Conservation (phyloP, 1,140 invertebrate species). For the Diprion similis region DNA sequence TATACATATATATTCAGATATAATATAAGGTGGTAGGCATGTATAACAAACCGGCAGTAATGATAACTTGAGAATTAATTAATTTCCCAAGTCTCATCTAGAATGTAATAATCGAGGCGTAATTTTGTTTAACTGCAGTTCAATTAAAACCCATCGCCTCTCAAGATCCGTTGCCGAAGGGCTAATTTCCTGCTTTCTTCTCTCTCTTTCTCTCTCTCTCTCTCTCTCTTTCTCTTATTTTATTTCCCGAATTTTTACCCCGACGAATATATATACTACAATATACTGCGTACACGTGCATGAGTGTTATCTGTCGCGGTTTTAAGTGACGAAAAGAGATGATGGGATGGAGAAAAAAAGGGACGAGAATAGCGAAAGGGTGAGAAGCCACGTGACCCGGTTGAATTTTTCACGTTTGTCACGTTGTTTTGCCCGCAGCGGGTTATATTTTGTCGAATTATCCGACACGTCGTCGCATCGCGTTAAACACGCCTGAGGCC, state of each 20-base stretch:
- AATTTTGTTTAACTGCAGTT: constrained; percentile 18
- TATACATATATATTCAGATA: too few relatives aligned
- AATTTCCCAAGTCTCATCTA: background rate
- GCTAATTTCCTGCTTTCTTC: background rate
- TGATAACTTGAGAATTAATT: background rate
- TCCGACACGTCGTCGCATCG: background rate
- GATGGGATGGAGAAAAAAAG: too few relatives aligned
- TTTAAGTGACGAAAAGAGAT: background rate
- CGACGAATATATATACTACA: background rate
- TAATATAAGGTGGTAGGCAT: too few relatives aligned
- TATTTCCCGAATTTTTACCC: background rate
- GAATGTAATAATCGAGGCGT: background rate
- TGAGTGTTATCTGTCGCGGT: background rate
- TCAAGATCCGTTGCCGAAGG: constrained; percentile 21
- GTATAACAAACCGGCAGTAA: background rate
- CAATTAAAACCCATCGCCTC: constrained; percentile 29
- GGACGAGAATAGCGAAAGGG: too few relatives aligned
- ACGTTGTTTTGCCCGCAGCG: background rate
- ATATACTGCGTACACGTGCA: background rate
- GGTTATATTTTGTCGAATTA: background rate
- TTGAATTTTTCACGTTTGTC: constrained; percentile 2
- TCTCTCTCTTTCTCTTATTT: background rate
- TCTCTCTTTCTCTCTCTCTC: constrained; percentile 8
- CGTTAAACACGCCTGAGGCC: background rate
- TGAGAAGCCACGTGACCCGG: background rate